Base-by-base conservation (phyloP, 2,888 invertebrate genomes). In the Trichogramma evanescens region DNA sequence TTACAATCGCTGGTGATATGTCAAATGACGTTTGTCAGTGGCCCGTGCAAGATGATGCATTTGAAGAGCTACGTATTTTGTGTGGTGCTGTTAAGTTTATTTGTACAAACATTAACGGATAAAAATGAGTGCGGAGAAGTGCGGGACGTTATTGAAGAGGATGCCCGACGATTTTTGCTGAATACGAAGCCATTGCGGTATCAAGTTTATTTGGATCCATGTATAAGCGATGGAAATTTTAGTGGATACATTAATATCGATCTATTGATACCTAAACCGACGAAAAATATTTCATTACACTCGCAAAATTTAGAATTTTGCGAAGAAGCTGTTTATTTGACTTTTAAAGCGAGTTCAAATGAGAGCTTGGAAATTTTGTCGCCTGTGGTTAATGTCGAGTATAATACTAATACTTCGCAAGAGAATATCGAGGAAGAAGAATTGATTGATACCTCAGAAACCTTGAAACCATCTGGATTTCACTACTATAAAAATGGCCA, bases 331-430 rank as follows among this genome's bases (percentile, higher is more conserved):
- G 59, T 64, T 45, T 64, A 68, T 59, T 66, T 67, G 43, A 66
- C 66, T 8, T 62, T 65, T 48, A 56, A 65, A 10, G 72, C 71
- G 6, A 66, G 66, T 48, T 50, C 62, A 1, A 59, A 39, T 13
- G 67, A 69, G 8, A 51, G 43, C 1, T 49, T 69, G 8, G 46
- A 58, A 13, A 66, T 69, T n/a, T 45, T 63, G n/a, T 49, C 61
- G 38, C 45, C 63, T 5, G 63, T 66, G 4, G 42, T 42, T 8
- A 41, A 46, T 49, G 5, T 6, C 40, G 61, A 62, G 42, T 2
- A 59, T 65, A n/a, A 51, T 58, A 4, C 49, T 4, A 52, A 8
- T 64, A 40, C 64, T 63, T 54, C 50, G 50, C 8, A 39, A 52
- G 38, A 50, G 52, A 58, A 61, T 53, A 5, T 59, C 8, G 4